Evolutionary conservation across 1,140 invertebrate species (phyloP).

Genomic region (Zaprionus nigranus): DNA sequence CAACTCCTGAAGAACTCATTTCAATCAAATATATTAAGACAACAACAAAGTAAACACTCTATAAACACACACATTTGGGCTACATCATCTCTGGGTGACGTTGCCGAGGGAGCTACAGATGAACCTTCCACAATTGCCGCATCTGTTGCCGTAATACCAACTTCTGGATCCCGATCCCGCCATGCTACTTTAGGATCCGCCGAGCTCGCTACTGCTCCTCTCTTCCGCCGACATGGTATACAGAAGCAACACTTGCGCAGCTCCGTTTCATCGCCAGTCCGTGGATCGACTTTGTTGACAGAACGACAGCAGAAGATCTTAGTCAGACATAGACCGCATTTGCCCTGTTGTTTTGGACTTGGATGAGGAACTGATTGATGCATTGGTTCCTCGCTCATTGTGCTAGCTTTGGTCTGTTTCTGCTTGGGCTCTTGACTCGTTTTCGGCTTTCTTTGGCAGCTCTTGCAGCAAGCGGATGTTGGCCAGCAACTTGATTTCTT

Average conservation of each 20-base stretch:
- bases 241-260: conserved; percentile 78
- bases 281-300: conserved; percentile 79
- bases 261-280: conserved; percentile 76
- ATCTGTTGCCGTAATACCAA: conserved; percentile 72
- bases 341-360: conserved; percentile 49
- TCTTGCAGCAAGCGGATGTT: conserved; percentile 68
- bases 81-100: conserved; percentile 43
- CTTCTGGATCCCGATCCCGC: conserved; percentile 81
- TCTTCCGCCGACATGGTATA: conserved; percentile 74
- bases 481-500: conserved; percentile 74
- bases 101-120: conserved; percentile 50
- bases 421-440: background rate
- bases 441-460: conserved; percentile 63
- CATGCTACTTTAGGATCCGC: conserved; percentile 69
- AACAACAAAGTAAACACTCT: conserved; percentile 7
- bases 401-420: conserved; percentile 27
- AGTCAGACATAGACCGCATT: conserved; percentile 73
- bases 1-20: conserved; percentile 58
- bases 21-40: conserved; percentile 7
- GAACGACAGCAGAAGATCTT: conserved; percentile 83
- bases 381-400: conserved; percentile 45
- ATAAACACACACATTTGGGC: conserved; percentile 56
- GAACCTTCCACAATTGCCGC: conserved; percentile 76
- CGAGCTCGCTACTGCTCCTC: background rate
- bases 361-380: conserved; percentile 39